These are phyloP conservation scores for Drosophila kanekoi DNA, from an alignment of 2,888 invertebrate species.

Conservation along the genomic window DNA sequence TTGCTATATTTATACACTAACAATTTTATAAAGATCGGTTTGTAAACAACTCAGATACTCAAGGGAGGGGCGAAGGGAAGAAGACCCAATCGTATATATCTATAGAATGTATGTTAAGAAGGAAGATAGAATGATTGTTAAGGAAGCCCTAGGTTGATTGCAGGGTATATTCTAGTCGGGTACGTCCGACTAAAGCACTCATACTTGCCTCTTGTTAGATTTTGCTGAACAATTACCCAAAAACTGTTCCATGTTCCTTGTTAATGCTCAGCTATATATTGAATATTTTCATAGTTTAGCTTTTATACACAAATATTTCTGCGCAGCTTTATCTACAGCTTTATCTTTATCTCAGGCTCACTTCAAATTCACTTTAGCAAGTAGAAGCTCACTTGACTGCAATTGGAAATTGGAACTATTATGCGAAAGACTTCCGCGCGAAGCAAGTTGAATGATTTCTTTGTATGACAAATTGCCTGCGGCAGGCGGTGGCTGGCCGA, in stretches of 20 bases:
- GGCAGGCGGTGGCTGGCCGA: background rate
- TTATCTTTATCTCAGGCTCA: conserved; percentile 2
- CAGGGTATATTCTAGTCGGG: background rate
- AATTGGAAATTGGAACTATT: conserved; percentile 45
- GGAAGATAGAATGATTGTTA: too few relatives aligned
- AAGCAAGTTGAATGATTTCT: conserved; percentile 68
- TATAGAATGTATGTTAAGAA: too few relatives aligned
- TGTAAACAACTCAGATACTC: too few relatives aligned
- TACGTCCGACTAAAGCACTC: background rate
- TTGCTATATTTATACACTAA: too few relatives aligned
- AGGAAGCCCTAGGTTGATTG: background rate
- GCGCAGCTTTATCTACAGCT: background rate
- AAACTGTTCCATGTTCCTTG: background rate
- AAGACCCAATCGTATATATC: too few relatives aligned
- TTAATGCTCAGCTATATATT: background rate
- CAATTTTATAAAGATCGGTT: too few relatives aligned
- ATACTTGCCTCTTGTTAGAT: background rate
- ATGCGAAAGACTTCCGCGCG: conserved; percentile 49
- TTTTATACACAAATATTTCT: background rate
- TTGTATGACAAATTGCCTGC: conserved; percentile 73
- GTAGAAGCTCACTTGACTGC: conserved; percentile 40
- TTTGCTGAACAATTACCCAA: background rate
- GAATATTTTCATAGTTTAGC: background rate
- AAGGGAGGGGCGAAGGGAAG: too few relatives aligned
- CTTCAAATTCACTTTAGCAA: conserved; percentile 18